A percentile compares a stretch with the other conserved stretches of the same genome.
phyloP scores from a whole-genome alignment of 2,797 vertebrate genomes.

The Rousettus madagascariensis region DNA sequence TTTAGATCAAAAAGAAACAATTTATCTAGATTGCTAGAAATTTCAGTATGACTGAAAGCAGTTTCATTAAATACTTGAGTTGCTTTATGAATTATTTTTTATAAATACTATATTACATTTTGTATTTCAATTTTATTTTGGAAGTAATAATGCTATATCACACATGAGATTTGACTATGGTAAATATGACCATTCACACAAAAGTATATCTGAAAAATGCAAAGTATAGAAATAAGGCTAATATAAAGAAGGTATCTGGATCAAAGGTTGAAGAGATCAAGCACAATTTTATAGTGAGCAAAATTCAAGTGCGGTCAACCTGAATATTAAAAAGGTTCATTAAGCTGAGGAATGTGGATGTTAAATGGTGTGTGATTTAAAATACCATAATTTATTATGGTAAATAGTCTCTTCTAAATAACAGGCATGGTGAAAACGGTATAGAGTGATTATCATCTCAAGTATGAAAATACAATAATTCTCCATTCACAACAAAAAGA shows the following conservation, averaged over 20 bases:
- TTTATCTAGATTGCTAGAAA: slow-evolving; percentile 65
- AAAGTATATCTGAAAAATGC: slow-evolving; percentile 74
- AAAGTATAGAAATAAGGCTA: slow-evolving; percentile 74
- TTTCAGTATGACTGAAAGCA: slow-evolving; percentile 60
- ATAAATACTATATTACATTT: slow-evolving; percentile 73
- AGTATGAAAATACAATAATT: background rate
- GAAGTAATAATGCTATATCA: background rate
- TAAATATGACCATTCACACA: slow-evolving; percentile 75
- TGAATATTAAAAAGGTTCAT: slow-evolving; percentile 69
- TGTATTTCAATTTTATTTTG: slow-evolving; percentile 75
- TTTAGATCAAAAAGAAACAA: slow-evolving; percentile 74
- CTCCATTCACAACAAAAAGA: background rate
- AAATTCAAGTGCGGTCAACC: slow-evolving; percentile 76
- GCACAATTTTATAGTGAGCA: slow-evolving; percentile 79
- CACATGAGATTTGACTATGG: slow-evolving; percentile 60
- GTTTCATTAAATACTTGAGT: slow-evolving; percentile 64
- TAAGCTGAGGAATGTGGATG: slow-evolving; percentile 72
- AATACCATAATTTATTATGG: slow-evolving; percentile 68
- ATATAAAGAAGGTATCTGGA: slow-evolving; percentile 59
- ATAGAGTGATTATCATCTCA: background rate
- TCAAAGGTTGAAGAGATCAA: slow-evolving; percentile 72
- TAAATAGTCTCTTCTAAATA: slow-evolving; percentile 66
- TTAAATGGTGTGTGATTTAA: slow-evolving; percentile 65
- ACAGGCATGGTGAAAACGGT: background rate
- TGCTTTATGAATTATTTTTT: slow-evolving; percentile 72